Percentiles rank a stretch among this genome's conserved stretches.
Conservation (phyloP, 1,140 invertebrate genomes). For the Potamilus streckersoni region DNA sequence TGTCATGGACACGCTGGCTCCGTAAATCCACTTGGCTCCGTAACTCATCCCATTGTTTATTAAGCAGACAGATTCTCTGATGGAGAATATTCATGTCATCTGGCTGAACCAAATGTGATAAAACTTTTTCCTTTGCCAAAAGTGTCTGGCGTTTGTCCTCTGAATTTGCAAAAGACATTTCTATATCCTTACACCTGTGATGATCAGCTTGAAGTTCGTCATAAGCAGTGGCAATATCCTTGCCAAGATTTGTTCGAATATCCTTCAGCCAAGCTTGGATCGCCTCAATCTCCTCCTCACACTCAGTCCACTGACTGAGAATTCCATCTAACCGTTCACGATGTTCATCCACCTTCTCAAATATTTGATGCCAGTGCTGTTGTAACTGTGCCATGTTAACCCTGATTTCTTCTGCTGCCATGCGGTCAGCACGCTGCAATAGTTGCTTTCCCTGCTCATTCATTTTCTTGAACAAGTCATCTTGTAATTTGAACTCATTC, state of each 20-base stretch:
- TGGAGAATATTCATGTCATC: conserved; percentile 86
- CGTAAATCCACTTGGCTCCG: conserved; percentile 46
- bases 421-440: conserved; percentile 74
- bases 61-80: conserved; percentile 78
- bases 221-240: conserved; percentile 55
- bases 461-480: conserved; percentile 53
- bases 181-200: conserved; percentile 61
- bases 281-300: conserved; percentile 65
- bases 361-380: conserved; percentile 68
- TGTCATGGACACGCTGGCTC: conserved; percentile 51
- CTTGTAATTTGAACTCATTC: conserved; percentile 54
- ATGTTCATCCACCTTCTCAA: conserved; percentile 79
- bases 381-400: conserved; percentile 46
- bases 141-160: conserved; percentile 69
- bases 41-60: conserved; percentile 71
- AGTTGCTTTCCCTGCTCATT: conserved; percentile 70
- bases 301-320: conserved; percentile 64
- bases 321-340: conserved; percentile 63
- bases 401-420: conserved; percentile 43
- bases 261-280: conserved; percentile 60
- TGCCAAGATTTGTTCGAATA: conserved; percentile 43
- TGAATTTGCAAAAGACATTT: conserved; percentile 45
- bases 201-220: conserved; percentile 61
- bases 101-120: conserved; percentile 86
- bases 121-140: conserved; percentile 80